Percentiles rank a stretch among this genome's conserved stretches.
Evolutionary conservation across 2,113 vertebrate species (phyloP).

Genomic region (Capricornis sumatraensis): DNA sequence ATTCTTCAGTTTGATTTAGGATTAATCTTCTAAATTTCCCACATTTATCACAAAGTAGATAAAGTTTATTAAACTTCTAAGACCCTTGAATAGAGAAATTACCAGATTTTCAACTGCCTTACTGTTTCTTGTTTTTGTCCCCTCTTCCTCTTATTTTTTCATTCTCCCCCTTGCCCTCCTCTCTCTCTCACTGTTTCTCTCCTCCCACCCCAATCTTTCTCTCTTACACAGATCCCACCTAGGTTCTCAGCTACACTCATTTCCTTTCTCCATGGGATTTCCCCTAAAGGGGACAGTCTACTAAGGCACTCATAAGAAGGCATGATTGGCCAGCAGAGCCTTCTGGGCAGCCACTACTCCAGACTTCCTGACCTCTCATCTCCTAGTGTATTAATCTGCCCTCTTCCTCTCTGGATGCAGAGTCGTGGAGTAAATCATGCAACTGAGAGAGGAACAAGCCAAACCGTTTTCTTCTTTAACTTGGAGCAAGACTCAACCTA

Average conservation of each 20-base stretch:
- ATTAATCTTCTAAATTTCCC: not conserved
- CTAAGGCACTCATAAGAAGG: not conserved
- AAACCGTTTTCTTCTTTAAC: not conserved
- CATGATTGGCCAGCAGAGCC: not conserved
- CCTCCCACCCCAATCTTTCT: not conserved
- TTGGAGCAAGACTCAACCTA: not conserved
- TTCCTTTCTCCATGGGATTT: not conserved
- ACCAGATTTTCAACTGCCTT: not conserved
- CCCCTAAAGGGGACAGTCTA: not conserved
- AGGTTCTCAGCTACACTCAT: not conserved
- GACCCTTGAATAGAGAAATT: not conserved
- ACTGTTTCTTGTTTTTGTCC: not conserved
- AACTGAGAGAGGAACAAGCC: not conserved
- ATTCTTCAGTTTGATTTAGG: not conserved
- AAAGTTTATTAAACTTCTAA: not conserved
- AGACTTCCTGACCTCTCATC: not conserved
- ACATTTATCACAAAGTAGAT: not conserved
- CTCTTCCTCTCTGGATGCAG: not conserved
- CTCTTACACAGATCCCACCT: not conserved
- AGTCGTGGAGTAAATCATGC: not conserved
- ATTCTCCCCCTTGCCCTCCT: not conserved
- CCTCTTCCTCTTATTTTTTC: not conserved
- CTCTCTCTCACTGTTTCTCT: not conserved
- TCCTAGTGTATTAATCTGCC: not conserved
- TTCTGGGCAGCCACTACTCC: not conserved